Conservation (phyloP, 2,113 vertebrate species). For the Pachyramphus minor region DNA sequence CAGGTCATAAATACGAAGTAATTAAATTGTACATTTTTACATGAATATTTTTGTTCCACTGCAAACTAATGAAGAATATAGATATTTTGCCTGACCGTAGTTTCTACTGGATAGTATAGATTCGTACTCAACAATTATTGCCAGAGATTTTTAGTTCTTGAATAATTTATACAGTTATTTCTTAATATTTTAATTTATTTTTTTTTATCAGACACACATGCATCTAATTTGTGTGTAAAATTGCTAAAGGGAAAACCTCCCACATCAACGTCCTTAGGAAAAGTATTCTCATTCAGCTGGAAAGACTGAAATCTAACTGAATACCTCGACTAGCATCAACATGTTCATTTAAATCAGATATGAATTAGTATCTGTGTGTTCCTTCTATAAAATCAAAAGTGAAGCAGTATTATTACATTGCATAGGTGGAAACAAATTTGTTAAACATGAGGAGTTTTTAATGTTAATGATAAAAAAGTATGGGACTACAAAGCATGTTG, state of each 20-base stretch:
- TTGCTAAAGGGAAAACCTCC: conserved; percentile 64
- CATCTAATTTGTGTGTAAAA: neutral
- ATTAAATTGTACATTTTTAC: neutral
- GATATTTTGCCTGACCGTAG: neutral
- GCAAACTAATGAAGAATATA: neutral
- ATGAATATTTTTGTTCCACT: neutral
- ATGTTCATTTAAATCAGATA: conserved; percentile 49
- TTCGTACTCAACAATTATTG: neutral
- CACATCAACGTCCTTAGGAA: conserved; percentile 38
- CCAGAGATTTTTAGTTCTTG: neutral
- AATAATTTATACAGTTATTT: neutral
- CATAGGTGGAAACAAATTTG: conserved; percentile 41
- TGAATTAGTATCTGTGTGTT: conserved; percentile 40
- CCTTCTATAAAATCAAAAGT: conserved; percentile 45
- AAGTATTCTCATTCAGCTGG: conserved; percentile 28
- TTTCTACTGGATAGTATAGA: neutral
- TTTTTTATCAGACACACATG: neutral
- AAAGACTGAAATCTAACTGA: conserved; percentile 43
- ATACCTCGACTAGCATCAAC: conserved; percentile 50
- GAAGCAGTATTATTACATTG: neutral
- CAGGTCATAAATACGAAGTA: neutral
- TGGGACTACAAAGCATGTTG: neutral
- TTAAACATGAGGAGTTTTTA: conserved; percentile 22
- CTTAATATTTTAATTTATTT: neutral
- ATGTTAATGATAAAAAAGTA: neutral